Evolutionary conservation across 2,888 invertebrate species (phyloP), one percentile per base, ranked within the genome.

Genomic region (Neria commutata): DNA sequence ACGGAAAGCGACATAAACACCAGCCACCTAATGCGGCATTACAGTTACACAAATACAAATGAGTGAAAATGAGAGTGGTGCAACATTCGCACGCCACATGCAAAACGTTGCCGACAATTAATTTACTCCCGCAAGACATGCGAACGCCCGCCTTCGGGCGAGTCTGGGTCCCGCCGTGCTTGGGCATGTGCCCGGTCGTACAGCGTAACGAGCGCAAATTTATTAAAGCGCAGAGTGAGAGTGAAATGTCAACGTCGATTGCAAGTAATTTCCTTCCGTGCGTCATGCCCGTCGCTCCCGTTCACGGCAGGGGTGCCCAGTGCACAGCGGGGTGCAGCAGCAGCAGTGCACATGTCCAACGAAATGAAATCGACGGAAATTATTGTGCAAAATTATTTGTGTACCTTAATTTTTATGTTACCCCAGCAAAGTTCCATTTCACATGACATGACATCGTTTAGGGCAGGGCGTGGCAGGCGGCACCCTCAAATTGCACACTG

Each of bases 61-160:
- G 58, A 40, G 46, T 48, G 25, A 19, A 58, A 50, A 26, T 26
- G 45, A 46, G 50, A 25, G 53, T 24, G 56, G 40, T 25, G n/a
- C n/a, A 17, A 8, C 24, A 23, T 23, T 21, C 23, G 8, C 5
- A 3, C 50, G 5, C 50, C 16, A 21, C 50, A 14, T 21, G 23
- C 14, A 34, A 54, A 56, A 55, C 63, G 48, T 63, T 63, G 71
- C n/a, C n/a, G n/a, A n/a, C 70, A 72, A 73, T 73, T 73, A 70
- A 71, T 73, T 74, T 72, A 73, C 71, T 66, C 69, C 68, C 68
- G 70, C 65, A 70, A 69, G 69, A 72, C 73, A 73, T 74, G 73
- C 73, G 66, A 73, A 56, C 59, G 34, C 72, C 68, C 56, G 70
- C 73, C 61, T 71, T 64, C 25, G 17, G 10, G 42, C 17, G 37